Base-by-base conservation (phyloP, 2,888 invertebrate genomes). In the Callinectes sapidus region DNA sequence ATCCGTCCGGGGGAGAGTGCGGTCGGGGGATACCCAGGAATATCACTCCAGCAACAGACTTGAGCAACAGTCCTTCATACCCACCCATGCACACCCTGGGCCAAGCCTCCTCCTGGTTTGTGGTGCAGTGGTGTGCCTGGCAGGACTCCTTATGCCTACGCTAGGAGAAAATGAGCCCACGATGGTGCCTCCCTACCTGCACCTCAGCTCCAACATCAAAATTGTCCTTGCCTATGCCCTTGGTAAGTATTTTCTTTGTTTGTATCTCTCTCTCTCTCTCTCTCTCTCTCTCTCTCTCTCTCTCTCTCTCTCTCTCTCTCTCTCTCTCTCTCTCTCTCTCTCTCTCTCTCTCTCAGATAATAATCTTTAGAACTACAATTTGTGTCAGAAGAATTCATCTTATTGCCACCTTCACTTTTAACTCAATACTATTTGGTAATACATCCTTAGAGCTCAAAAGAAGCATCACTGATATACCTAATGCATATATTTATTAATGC, bases 171-270 rank as follows among this genome's bases (percentile, higher is more conserved):
- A 81, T 5, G 61, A 35, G 32, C 16, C 81, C 18, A 39, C 91
- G 18, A 39, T 28, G 8, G 39, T 93, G 48, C 92, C 92, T 28
- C 81, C 88, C 6, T 93, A 89, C 88, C 32, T 93, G 14, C 92
- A 93, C 85, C 86, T 89, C 2, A 88, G 77, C 28, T 6, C 92
- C 39, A 93, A 91, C 85, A 48, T 93, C 91, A 93, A 93, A 77
- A 93, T 93, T 89, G 91, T 89, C n/a, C 23, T 93, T 10, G 88
- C 91, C 18, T 93, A 90, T 93, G 85, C 55, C 16, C 71, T 93
- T 18, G 92, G 92, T 93, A 93, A 61, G 90, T 39, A 0, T 42
- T 48, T 35, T 61, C 18, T 61, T 5, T 18, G 18, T 55, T 13
- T 55, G 5, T 55, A 2, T 55, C 55, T 55, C 55, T 55, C 55